phyloP scores from a whole-genome alignment of 2,888 invertebrate genomes.

The Drosophila neotestacea region DNA sequence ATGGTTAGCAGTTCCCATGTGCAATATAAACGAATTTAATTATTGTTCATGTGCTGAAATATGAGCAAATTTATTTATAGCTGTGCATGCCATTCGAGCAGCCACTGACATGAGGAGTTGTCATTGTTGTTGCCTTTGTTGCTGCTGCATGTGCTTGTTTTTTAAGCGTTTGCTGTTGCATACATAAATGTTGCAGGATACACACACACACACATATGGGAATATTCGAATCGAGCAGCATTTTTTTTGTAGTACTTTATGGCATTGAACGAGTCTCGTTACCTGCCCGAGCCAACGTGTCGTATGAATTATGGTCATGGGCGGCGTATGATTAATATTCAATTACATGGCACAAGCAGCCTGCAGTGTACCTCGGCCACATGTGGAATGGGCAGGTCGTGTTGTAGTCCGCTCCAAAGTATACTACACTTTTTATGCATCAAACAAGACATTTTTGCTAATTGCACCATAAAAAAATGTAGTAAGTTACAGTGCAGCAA shows the following conservation, averaged over 20 bases:
- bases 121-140: conserved; percentile 19
- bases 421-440: conserved; percentile 49
- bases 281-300: conserved; percentile 58
- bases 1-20: conserved; percentile 62
- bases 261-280: conserved; percentile 57
- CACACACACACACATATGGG: conserved; percentile 15
- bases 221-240: conserved; percentile 36
- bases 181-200: conserved; percentile 55
- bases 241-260: conserved; percentile 52
- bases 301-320: conserved; percentile 69
- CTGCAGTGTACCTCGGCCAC: conserved; percentile 16
- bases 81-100: conserved; percentile 42
- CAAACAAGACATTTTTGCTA: conserved; percentile 64
- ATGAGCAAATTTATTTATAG: conserved; percentile 77
- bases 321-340: conserved; percentile 77
- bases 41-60: conserved; percentile 79
- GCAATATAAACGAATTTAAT: conserved; percentile 74
- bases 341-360: conserved; percentile 67
- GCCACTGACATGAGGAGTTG: conserved; percentile 43
- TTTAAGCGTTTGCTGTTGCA: conserved; percentile 57
- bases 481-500: too few species aligned
- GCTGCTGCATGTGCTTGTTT: conserved; percentile 27
- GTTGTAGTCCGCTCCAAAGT: conserved; percentile 18
- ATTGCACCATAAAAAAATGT: conserved; percentile 59
- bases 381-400: not conserved